Conservation (phyloP, 2,888 invertebrate genomes). For the Machimus atricapillus region DNA sequence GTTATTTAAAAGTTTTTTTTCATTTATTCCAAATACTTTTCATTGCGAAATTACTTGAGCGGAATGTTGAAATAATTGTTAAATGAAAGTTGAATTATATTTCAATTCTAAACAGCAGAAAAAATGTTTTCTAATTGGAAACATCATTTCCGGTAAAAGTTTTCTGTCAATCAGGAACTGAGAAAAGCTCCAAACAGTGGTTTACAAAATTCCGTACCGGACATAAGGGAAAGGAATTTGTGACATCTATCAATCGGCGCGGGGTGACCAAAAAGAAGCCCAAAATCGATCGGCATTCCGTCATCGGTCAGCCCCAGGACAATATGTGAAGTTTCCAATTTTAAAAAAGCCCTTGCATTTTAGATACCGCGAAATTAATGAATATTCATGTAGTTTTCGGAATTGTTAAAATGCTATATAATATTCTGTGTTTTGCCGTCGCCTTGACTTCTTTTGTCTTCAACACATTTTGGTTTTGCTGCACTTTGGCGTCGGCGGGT, state of each 20-base stretch:
- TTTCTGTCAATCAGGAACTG: neutral
- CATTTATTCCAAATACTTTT: too few species aligned
- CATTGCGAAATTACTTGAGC: too few species aligned
- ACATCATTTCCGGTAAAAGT: neutral
- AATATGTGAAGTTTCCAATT: neutral
- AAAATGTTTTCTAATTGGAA: neutral
- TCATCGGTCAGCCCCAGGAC: neutral
- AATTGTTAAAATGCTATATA: slow-evolving; percentile 59
- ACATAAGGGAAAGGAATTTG: neutral
- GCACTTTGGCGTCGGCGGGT: slow-evolving; percentile 58
- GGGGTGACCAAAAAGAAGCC: neutral
- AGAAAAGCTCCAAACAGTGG: neutral
- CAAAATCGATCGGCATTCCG: slow-evolving; percentile 12
- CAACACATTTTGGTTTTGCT: slow-evolving; percentile 60
- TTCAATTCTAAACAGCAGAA: neutral
- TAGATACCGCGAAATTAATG: slow-evolving; percentile 37
- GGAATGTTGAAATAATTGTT: too few species aligned
- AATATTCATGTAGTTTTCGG: slow-evolving; percentile 41
- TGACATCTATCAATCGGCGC: neutral
- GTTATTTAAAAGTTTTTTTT: too few species aligned
- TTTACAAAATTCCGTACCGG: neutral
- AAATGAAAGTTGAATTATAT: too few species aligned
- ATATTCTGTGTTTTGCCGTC: slow-evolving; percentile 58
- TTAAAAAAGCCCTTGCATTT: neutral
- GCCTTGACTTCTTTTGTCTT: slow-evolving; percentile 58